Conservation (phyloP, 2,797 vertebrate species). For the Sebastes wilsoni region DNA sequence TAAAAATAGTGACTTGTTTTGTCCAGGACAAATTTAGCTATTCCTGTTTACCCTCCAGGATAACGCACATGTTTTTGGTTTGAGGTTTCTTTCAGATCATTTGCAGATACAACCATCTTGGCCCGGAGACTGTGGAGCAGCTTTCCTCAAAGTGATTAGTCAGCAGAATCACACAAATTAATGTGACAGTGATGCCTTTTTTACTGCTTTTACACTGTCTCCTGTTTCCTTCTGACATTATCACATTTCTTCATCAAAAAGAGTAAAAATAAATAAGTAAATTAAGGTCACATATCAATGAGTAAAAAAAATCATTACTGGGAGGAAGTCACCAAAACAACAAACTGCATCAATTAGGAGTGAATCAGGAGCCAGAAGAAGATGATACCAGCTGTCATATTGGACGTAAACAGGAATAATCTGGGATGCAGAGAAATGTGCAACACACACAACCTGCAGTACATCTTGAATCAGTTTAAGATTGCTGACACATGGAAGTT, state of each 20-base stretch:
- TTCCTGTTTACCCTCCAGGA: constrained; percentile 51
- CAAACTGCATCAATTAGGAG: neutral
- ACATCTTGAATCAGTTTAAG: constrained; percentile 39
- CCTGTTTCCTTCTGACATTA: neutral
- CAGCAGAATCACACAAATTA: constrained; percentile 6
- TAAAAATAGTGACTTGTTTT: constrained; percentile 43
- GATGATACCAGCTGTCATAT: neutral
- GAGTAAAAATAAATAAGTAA: neutral
- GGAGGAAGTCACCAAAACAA: neutral
- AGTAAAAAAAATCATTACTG: neutral
- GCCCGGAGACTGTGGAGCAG: neutral
- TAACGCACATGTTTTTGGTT: constrained; percentile 20
- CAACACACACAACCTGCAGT: constrained; percentile 5
- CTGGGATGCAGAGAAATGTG: constrained; percentile 20
- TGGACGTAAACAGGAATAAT: constrained; percentile 28
- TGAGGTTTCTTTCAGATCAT: constrained; percentile 7
- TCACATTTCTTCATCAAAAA: neutral
- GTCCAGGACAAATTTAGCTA: constrained; percentile 30
- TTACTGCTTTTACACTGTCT: neutral
- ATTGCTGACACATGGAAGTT: constrained; percentile 21
- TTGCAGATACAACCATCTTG: constrained; percentile 1
- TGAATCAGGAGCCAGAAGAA: constrained; percentile 1
- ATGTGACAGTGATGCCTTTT: neutral
- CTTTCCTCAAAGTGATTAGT: neutral
- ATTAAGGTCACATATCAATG: neutral